Percentiles rank a stretch among this genome's conserved stretches.
Conservation (phyloP, 2,888 invertebrate species). For the Caenorhabditis afra region DNA sequence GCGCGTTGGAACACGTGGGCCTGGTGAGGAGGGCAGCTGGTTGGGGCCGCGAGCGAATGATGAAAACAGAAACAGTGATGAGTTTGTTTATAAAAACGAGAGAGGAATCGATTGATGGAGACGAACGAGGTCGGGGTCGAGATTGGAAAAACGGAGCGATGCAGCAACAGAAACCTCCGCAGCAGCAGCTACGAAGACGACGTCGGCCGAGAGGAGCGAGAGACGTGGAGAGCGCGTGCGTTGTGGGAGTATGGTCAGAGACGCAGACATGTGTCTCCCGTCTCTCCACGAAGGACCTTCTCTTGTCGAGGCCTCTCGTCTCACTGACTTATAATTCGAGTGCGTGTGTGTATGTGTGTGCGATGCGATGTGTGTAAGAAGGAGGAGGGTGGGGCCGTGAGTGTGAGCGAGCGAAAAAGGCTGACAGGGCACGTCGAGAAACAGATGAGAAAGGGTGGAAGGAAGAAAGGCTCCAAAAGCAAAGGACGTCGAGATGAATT, state of each 20-base stretch:
- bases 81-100: slow-evolving; percentile 11
- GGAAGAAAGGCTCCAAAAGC: slow-evolving; percentile 23
- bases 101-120: slow-evolving; percentile 6
- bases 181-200: slow-evolving; percentile 6
- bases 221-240: slow-evolving; percentile 46
- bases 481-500: slow-evolving; percentile 26
- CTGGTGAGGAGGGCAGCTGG: neutral
- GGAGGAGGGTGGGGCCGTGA: slow-evolving; percentile 5
- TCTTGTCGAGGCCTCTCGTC: slow-evolving; percentile 11
- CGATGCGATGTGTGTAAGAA: slow-evolving; percentile 2
- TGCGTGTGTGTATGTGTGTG: slow-evolving; percentile 31
- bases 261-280: slow-evolving; percentile 33
- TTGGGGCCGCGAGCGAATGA: neutral
- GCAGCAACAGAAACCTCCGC: slow-evolving; percentile 18
- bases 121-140: slow-evolving; percentile 20
- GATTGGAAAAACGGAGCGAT: slow-evolving; percentile 8
- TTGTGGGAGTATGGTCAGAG: slow-evolving; percentile 27
- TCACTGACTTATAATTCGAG: slow-evolving; percentile 40
- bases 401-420: slow-evolving; percentile 46
- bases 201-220: slow-evolving; percentile 26
- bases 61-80: slow-evolving; percentile 10
- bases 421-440: slow-evolving; percentile 23
- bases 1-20: slow-evolving; percentile 25
- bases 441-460: slow-evolving; percentile 20
- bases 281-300: neutral